phyloP scores from a whole-genome alignment of 2,888 invertebrate genomes.

The Dryomyza anilis region DNA sequence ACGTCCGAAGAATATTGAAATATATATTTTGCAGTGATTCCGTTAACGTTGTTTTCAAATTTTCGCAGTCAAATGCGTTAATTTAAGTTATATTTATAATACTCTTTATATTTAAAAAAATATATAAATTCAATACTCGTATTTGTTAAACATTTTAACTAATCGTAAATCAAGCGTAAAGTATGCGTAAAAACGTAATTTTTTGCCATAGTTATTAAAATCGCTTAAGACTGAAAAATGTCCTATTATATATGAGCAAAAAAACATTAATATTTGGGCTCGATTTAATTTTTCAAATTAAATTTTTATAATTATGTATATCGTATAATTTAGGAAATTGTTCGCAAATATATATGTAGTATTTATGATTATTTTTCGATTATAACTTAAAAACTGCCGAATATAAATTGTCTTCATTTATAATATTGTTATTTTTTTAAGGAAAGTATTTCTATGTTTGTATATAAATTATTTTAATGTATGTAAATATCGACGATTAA shows the following conservation, averaged over 20 bases:
- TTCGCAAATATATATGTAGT: neutral
- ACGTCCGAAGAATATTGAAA: neutral
- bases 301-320: neutral
- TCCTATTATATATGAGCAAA: constrained; percentile 49
- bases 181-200: neutral
- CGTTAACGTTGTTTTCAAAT: no score
- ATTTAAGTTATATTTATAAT: no score
- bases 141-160: no score
- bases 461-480: constrained; percentile 10
- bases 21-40: neutral
- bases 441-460: neutral
- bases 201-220: constrained; percentile 57
- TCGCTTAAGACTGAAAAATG: constrained; percentile 61
- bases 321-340: neutral
- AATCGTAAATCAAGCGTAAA: no score
- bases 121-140: no score
- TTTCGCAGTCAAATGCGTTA: no score
- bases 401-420: neutral
- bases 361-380: neutral
- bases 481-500: constrained; percentile 10
- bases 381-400: constrained; percentile 10
- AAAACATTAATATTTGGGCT: constrained; percentile 8
- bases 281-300: neutral
- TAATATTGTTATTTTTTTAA: neutral
- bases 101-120: no score